phyloP scores from a whole-genome alignment of 2,113 vertebrate species.

The Carettochelys insculpta region DNA sequence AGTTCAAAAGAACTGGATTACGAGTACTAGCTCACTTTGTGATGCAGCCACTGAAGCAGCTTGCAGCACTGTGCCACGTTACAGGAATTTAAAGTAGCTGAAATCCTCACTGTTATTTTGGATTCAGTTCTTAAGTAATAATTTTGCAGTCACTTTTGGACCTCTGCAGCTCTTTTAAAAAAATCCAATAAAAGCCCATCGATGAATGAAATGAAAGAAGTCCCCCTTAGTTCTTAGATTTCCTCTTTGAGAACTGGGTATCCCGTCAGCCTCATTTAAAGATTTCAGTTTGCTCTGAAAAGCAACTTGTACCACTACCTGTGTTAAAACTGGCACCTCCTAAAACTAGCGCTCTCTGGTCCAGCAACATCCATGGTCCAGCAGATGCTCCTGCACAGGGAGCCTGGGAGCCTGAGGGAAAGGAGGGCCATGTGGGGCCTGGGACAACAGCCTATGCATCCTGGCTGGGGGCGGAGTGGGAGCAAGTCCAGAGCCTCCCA shows the following conservation, averaged over 20 bases:
- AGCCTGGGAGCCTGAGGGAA: too few relatives aligned
- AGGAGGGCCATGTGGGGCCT: too few relatives aligned
- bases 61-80: neutral
- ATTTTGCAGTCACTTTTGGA: neutral
- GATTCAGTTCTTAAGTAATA: neutral
- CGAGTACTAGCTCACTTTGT: neutral
- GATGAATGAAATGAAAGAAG: neutral
- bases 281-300: too few relatives aligned
- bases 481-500: too few relatives aligned
- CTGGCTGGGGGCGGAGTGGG: too few relatives aligned
- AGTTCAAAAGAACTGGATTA: neutral
- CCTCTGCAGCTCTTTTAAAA: neutral
- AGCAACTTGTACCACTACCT: too few relatives aligned
- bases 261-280: neutral
- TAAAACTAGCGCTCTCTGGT: too few relatives aligned
- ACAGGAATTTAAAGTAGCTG: neutral
- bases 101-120: neutral
- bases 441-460: too few relatives aligned
- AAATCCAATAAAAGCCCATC: neutral
- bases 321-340: too few relatives aligned
- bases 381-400: too few relatives aligned
- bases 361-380: too few relatives aligned
- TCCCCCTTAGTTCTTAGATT: neutral
- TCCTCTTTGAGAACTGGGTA: neutral
- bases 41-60: rapidly evolving